phyloP scores from a whole-genome alignment of 2,113 vertebrate species.

The Daubentonia madagascariensis region DNA sequence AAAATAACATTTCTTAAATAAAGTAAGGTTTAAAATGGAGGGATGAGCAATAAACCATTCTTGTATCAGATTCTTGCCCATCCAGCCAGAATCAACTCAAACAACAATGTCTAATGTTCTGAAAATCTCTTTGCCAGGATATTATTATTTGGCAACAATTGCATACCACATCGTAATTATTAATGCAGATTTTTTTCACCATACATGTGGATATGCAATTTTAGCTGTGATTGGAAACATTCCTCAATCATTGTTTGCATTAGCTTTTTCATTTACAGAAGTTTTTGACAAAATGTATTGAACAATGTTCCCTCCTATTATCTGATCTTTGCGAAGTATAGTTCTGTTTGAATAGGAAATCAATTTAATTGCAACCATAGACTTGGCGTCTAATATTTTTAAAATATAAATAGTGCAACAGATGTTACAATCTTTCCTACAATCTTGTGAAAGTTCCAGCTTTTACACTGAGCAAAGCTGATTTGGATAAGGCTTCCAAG shows the following conservation, averaged over 20 bases:
- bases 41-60: not conserved
- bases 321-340: not conserved
- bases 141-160: not conserved
- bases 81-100: not conserved
- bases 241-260: not conserved
- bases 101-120: not conserved
- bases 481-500: not conserved
- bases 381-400: not conserved
- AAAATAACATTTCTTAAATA: not conserved
- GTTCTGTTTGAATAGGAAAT: not conserved
- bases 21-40: not conserved
- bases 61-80: not conserved
- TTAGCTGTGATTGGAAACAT: not conserved
- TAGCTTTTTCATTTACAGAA: not conserved
- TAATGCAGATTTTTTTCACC: not conserved
- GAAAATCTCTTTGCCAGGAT: not conserved
- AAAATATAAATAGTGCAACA: not conserved
- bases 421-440: not conserved
- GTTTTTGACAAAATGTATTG: not conserved
- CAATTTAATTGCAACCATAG: not conserved
- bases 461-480: not conserved
- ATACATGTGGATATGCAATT: not conserved
- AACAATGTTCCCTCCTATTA: not conserved
- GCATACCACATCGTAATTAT: not conserved
- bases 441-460: not conserved